phyloP scores from a whole-genome alignment of 2,797 vertebrate species.

The Podarcis siculus region DNA sequence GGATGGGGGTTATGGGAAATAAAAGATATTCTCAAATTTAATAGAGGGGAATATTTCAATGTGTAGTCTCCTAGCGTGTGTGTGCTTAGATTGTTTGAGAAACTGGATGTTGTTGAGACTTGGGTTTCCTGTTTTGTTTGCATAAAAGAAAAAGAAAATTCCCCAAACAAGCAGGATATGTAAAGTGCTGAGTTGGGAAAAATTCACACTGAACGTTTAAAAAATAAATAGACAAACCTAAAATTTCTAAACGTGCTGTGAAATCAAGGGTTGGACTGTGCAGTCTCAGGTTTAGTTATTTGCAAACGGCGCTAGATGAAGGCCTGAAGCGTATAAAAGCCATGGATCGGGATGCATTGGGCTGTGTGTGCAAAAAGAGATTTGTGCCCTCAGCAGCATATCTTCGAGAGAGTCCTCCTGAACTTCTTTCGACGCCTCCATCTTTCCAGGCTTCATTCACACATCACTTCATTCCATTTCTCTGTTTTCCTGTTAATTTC shows the following conservation, averaged over 20 bases:
- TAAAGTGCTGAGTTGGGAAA: neutral
- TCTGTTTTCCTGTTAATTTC: too few species aligned
- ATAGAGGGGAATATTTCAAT: neutral
- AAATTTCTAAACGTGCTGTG: neutral
- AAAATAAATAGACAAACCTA: neutral
- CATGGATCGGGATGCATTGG: neutral
- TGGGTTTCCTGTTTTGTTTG: neutral
- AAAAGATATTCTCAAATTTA: neutral
- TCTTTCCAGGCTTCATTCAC: constrained; percentile 65
- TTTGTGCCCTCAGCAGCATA: too few species aligned
- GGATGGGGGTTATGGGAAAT: neutral
- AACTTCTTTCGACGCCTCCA: fast-evolving
- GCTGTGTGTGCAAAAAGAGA: fast-evolving
- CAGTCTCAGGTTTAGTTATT: too few species aligned
- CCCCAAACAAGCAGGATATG: neutral
- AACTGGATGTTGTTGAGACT: neutral
- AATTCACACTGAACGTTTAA: neutral
- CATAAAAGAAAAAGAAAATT: neutral
- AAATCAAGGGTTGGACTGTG: neutral
- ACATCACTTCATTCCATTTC: too few species aligned
- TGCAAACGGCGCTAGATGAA: too few species aligned
- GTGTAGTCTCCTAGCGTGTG: neutral
- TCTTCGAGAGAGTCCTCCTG: too few species aligned
- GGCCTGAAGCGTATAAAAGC: neutral
- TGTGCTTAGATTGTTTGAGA: neutral